A percentile compares a stretch with the other conserved stretches of the same genome.
Evolutionary conservation across 1,140 invertebrate species (phyloP).

Genomic region (Teleogryllus occipitalis): DNA sequence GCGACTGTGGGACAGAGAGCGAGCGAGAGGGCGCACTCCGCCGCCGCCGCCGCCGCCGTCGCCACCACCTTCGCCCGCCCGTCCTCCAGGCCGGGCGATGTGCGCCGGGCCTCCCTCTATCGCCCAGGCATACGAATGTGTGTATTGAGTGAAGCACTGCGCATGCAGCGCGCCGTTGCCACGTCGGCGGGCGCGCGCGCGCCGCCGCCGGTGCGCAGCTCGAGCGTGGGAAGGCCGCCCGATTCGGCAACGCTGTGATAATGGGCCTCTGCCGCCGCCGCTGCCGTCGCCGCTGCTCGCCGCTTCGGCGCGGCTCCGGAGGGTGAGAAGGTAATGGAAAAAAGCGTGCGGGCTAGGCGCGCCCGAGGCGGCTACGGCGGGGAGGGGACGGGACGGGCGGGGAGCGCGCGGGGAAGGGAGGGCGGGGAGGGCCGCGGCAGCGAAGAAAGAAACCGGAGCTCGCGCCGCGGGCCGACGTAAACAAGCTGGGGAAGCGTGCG

Average conservation of each 20-base stretch:
- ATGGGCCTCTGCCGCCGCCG: neutral
- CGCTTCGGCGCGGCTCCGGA: neutral
- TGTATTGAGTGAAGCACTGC: neutral
- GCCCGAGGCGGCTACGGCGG: no score
- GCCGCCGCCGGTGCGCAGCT: no score
- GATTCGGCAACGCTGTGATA: constrained; percentile 3
- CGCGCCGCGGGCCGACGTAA: no score
- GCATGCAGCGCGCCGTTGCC: neutral
- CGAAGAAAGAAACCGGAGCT: neutral
- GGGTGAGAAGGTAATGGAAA: neutral
- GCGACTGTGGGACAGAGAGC: neutral
- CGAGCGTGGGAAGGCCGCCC: neutral
- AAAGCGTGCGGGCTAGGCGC: neutral
- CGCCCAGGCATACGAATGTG: constrained; percentile 2
- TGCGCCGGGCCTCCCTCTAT: neutral
- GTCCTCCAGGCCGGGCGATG: neutral
- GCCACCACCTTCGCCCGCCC: neutral
- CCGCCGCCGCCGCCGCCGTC: no score
- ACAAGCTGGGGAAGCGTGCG: no score
- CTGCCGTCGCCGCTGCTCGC: neutral
- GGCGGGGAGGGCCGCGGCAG: no score
- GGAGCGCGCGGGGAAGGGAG: no score
- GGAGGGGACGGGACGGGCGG: no score
- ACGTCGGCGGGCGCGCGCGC: neutral
- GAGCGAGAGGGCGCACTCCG: neutral